These are phyloP conservation scores for Argyresthia goedartella DNA, from an alignment of 2,888 invertebrate species.

Conservation along the genomic window DNA sequence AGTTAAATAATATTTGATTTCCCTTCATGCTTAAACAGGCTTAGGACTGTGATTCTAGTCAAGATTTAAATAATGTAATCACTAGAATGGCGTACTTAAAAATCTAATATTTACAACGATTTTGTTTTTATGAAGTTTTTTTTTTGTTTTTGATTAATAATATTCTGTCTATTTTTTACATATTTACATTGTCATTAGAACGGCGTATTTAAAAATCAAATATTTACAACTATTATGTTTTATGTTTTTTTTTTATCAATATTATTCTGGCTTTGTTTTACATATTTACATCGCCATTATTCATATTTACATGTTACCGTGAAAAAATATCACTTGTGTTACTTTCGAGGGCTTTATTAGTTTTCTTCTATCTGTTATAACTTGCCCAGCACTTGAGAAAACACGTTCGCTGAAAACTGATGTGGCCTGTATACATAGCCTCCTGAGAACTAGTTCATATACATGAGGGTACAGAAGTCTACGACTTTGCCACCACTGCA, in stretches of 20 bases:
- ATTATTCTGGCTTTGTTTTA: slow-evolving; percentile 56
- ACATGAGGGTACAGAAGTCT: slow-evolving; percentile 9
- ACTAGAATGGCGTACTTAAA: no score
- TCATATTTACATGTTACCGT: neutral
- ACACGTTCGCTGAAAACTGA: neutral
- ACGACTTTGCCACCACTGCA: slow-evolving; percentile 12
- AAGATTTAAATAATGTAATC: no score
- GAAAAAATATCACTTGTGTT: neutral
- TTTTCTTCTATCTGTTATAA: neutral
- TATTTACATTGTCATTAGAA: no score
- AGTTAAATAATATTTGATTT: no score
- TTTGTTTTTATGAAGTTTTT: no score
- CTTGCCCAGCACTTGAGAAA: neutral
- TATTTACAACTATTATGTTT: slow-evolving; percentile 19
- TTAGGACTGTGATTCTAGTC: no score
- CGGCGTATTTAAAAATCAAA: no score
- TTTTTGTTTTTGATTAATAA: no score
- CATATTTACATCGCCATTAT: no score
- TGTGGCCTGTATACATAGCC: slow-evolving; percentile 6
- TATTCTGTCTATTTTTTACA: no score
- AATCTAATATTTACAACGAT: no score
- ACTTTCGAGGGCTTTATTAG: neutral
- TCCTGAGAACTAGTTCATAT: slow-evolving; percentile 6
- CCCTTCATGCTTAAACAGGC: no score
- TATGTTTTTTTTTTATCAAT: slow-evolving; percentile 17